These are phyloP conservation scores for Protobothrops mucrosquamatus DNA, from an alignment of 2,113 vertebrate genomes.

Conservation along the genomic window DNA sequence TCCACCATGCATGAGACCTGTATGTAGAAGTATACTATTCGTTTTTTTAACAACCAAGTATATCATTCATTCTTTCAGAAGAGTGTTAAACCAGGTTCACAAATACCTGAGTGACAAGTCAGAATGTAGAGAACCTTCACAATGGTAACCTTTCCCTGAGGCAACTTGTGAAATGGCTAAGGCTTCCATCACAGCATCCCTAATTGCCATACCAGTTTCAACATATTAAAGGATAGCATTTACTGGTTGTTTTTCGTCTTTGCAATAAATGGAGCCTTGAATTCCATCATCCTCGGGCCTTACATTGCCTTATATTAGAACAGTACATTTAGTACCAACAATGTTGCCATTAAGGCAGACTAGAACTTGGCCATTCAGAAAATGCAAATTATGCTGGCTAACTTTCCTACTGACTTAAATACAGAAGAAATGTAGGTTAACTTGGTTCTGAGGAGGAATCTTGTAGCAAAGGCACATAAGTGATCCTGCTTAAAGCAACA, in stretches of 20 bases:
- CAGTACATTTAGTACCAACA: too few relatives aligned
- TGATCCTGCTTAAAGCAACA: neutral
- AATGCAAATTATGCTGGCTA: neutral
- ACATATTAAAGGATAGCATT: too few relatives aligned
- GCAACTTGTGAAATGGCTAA: too few relatives aligned
- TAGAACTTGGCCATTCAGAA: too few relatives aligned
- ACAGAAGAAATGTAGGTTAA: neutral
- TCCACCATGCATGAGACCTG: neutral
- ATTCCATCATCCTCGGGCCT: too few relatives aligned
- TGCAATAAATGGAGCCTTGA: too few relatives aligned
- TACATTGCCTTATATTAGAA: too few relatives aligned
- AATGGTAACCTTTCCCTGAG: neutral
- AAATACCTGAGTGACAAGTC: neutral
- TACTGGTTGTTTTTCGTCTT: too few relatives aligned
- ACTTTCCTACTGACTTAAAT: neutral
- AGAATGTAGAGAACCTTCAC: neutral
- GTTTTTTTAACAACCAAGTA: neutral
- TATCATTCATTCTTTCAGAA: neutral
- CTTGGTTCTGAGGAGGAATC: neutral
- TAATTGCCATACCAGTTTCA: too few relatives aligned
- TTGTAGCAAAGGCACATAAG: neutral
- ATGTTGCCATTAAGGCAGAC: too few relatives aligned
- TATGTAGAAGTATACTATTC: neutral
- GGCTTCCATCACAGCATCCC: too few relatives aligned
- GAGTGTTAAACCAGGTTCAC: neutral